A percentile compares a stretch with the other conserved stretches of the same genome.
These are phyloP conservation scores for Diorhabda carinulata DNA, from an alignment of 1,140 invertebrate species.

Conservation along the genomic window DNA sequence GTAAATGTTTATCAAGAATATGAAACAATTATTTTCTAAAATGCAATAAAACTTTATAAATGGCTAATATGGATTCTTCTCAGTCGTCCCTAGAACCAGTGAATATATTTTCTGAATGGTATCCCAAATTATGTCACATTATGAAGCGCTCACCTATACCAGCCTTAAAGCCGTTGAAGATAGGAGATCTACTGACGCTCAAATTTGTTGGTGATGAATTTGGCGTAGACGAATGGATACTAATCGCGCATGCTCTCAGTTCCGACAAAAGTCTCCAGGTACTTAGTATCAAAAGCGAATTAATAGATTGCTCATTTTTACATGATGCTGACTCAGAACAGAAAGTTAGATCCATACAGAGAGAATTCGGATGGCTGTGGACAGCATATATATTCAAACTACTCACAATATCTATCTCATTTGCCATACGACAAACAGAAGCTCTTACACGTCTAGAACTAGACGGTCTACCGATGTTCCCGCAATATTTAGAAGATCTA, in stretches of 20 bases:
- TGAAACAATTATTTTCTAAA: too few relatives aligned
- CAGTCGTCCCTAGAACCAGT: constrained; percentile 34
- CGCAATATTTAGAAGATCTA: constrained; percentile 58
- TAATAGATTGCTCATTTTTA: constrained; percentile 48
- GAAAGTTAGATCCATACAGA: constrained; percentile 46
- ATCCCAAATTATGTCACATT: constrained; percentile 43
- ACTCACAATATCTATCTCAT: constrained; percentile 47
- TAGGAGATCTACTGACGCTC: constrained; percentile 49
- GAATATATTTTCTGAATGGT: constrained; percentile 46
- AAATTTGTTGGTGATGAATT: constrained; percentile 65
- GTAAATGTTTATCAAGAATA: too few relatives aligned
- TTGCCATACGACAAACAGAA: constrained; percentile 54
- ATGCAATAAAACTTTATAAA: background rate
- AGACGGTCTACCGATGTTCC: constrained; percentile 60
- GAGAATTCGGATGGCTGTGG: constrained; percentile 40
- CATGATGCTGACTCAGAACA: constrained; percentile 56
- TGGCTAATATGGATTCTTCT: constrained; percentile 24
- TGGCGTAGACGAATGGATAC: constrained; percentile 64
- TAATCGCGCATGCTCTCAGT: constrained; percentile 61
- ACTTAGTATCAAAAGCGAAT: constrained; percentile 51
- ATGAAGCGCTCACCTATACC: constrained; percentile 38
- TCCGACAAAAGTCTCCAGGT: constrained; percentile 60
- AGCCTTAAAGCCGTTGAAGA: constrained; percentile 43
- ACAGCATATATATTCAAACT: constrained; percentile 42
- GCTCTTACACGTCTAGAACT: constrained; percentile 55